Base-by-base conservation (phyloP, 1,140 invertebrate genomes). In the Drosophila sucinea region DNA sequence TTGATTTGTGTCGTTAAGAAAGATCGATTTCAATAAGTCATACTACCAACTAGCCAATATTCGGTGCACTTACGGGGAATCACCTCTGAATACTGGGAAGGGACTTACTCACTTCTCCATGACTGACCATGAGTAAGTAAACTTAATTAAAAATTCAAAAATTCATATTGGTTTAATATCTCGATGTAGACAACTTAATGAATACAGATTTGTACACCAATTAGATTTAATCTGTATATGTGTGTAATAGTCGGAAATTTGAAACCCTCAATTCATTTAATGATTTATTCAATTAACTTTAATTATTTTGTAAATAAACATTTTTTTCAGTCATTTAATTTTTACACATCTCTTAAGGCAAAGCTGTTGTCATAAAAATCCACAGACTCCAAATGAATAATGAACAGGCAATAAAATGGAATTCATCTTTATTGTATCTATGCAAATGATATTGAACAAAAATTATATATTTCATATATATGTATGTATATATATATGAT, bases 381-480 rank as follows among this genome's bases (percentile, higher is more conserved):
- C 35, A 38, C 35, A 38, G 35, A 41, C 3, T 41, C 11, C 10
- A 41, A 41, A n/a, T 41, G 40, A 41, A 41, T 41, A 41, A 41
- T 41, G 40, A 7, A 41, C 40, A 4, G 4, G 40, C 40, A 41
- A 41, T 41, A 41, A 41, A 41, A 41, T 41, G 11, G n/a, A 41
- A 41, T 41, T 41, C 40, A 41, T 41, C 40, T 41, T n/a, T 41
- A 41, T 41, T 41, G 40, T 41, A 3, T n/a, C 11, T 41, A 41
- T 41, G 40, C 40, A 41, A 41, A 41, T 41, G 40, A 41, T 41
- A 3, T 41, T 41, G 6, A 41, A 41, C 4, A 17, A 54, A 54
- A 25, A 54, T 54, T 54, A 27, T 54, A 38, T 38, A 38, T 38
- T 38, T 7, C 35, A 41, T 41, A 41, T 41, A 41, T 41, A 11